Conservation (phyloP, 1,140 invertebrate genomes). For the Steinernema khuongi region DNA sequence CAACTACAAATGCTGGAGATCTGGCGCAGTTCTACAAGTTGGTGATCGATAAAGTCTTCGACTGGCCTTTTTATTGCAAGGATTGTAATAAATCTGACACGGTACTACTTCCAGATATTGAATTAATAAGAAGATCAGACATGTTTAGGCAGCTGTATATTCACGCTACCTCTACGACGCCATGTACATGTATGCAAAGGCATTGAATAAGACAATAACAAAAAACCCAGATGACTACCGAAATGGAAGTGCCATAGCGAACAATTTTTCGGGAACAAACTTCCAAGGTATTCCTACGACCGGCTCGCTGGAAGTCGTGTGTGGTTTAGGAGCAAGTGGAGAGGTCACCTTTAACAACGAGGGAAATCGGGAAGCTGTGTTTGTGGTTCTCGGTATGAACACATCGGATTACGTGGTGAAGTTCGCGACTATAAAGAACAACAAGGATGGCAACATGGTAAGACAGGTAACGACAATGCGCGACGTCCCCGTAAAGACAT, state of each 20-base stretch:
- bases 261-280: neutral
- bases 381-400: slow-evolving; percentile 1
- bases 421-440: neutral
- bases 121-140: no score
- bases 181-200: neutral
- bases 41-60: neutral
- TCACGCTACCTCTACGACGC: neutral
- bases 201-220: neutral
- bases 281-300: neutral
- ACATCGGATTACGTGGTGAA: neutral
- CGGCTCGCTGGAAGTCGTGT: neutral
- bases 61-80: neutral
- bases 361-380: neutral
- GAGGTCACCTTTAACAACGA: neutral
- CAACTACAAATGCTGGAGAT: neutral
- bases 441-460: neutral
- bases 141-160: neutral
- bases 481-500: no score
- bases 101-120: no score
- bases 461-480: no score
- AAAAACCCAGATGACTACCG: neutral
- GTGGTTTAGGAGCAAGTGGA: neutral
- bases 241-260: neutral
- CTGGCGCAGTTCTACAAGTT: neutral
- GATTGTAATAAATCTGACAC: neutral